Evolutionary conservation across 2,888 invertebrate genomes (phyloP).

Genomic region (Macrosiphum euphorbiae): DNA sequence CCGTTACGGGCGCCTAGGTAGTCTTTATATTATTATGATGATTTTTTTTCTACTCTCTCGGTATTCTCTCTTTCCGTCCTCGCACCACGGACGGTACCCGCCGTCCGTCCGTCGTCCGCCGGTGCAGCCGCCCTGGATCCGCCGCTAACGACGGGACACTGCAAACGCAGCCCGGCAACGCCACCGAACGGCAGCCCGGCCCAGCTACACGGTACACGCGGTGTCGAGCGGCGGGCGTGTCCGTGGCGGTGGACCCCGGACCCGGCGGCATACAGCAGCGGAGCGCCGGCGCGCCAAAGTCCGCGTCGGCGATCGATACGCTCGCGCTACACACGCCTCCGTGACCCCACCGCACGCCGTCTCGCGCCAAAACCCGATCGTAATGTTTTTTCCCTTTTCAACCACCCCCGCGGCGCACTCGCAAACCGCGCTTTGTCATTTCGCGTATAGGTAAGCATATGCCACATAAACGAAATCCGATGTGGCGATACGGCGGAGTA

Average conservation of each 20-base stretch:
- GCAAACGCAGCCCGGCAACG: slow-evolving; percentile 2
- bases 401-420: not conserved
- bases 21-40: not conserved
- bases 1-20: slow-evolving; percentile 24
- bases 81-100: too few relatives aligned
- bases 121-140: not conserved
- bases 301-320: slow-evolving; percentile 26
- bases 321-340: not conserved
- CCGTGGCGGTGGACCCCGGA: not conserved
- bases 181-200: not conserved
- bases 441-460: not conserved
- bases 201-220: not conserved
- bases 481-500: not conserved
- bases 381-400: not conserved
- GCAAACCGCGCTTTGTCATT: not conserved
- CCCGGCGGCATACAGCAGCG: not conserved
- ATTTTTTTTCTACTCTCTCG: not conserved
- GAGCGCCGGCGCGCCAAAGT: slow-evolving; percentile 17
- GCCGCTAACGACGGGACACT: not conserved
- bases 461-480: not conserved
- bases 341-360: not conserved
- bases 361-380: slow-evolving; percentile 24
- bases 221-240: not conserved
- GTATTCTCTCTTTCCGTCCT: not conserved
- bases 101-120: not conserved